Evolutionary conservation across 2,888 invertebrate species (phyloP).

Genomic region (Nemotelus nigrinus): DNA sequence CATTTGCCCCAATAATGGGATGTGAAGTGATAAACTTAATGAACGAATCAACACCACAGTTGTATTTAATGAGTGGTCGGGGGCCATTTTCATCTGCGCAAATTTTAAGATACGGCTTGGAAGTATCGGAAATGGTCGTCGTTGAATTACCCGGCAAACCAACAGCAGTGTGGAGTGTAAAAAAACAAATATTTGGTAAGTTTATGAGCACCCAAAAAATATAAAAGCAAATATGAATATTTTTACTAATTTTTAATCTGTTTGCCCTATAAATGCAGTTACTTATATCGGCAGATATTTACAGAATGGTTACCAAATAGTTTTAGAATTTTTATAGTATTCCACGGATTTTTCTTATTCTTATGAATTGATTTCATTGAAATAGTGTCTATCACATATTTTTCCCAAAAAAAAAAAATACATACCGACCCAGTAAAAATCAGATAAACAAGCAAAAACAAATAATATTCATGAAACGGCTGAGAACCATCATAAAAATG

Average conservation of each 20-base stretch:
- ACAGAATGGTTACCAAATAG: too few relatives aligned
- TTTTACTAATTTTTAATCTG: not conserved
- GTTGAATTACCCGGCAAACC: slow-evolving; percentile 99
- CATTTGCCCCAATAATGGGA: slow-evolving; percentile 88
- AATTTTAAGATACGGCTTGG: slow-evolving; percentile 94
- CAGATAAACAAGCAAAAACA: too few relatives aligned
- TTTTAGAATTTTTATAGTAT: not conserved
- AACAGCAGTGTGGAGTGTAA: slow-evolving; percentile 99
- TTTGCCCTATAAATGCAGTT: too few relatives aligned
- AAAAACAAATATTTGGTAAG: slow-evolving; percentile 95
- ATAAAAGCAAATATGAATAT: too few relatives aligned
- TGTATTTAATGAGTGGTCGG: slow-evolving; percentile 95
- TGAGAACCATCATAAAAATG: slow-evolving; percentile 66
- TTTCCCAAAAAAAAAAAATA: too few relatives aligned
- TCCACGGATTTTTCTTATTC: not conserved
- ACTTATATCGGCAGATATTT: too few relatives aligned
- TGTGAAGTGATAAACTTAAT: slow-evolving; percentile 93
- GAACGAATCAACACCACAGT: slow-evolving; percentile 98
- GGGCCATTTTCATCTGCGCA: slow-evolving; percentile 93
- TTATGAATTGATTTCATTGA: slow-evolving; percentile 46
- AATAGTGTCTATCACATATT: too few relatives aligned
- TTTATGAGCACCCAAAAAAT: slow-evolving; percentile 53
- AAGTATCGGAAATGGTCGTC: slow-evolving; percentile 99
- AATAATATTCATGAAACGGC: slow-evolving; percentile 70
- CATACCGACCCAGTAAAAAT: too few relatives aligned